Evolutionary conservation across 2,113 vertebrate genomes (phyloP).

Genomic region (Burhinus oedicnemus): DNA sequence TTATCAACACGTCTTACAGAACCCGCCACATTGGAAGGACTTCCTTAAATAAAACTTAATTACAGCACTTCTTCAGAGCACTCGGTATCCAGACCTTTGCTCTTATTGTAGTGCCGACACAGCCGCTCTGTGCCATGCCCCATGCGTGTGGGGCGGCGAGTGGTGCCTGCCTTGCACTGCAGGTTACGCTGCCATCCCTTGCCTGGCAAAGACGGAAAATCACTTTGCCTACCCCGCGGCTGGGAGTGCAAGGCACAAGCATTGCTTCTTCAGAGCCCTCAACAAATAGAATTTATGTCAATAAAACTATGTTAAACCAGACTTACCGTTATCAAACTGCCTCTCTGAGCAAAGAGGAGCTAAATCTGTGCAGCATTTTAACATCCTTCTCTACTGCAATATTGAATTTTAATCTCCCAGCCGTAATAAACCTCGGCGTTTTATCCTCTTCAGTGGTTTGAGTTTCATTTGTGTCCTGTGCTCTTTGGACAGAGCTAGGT

Average conservation of each 20-base stretch:
- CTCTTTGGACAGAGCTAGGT: background rate
- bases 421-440: background rate
- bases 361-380: background rate
- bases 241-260: background rate
- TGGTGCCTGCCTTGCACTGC: accelerated
- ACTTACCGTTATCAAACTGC: background rate
- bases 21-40: background rate
- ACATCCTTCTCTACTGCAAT: background rate
- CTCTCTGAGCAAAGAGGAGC: background rate
- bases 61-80: background rate
- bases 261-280: background rate
- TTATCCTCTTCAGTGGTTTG: background rate
- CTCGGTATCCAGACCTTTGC: background rate
- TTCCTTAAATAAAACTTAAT: background rate
- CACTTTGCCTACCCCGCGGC: background rate
- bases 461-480: background rate
- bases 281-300: background rate
- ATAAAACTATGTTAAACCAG: background rate
- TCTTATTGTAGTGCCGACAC: background rate
- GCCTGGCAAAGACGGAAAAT: background rate
- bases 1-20: background rate
- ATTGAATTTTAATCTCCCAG: slow-evolving; percentile 24
- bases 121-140: accelerated
- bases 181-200: background rate
- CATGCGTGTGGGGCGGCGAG: accelerated